phyloP scores from a whole-genome alignment of 2,113 vertebrate genomes.

The Ptyas mucosa region DNA sequence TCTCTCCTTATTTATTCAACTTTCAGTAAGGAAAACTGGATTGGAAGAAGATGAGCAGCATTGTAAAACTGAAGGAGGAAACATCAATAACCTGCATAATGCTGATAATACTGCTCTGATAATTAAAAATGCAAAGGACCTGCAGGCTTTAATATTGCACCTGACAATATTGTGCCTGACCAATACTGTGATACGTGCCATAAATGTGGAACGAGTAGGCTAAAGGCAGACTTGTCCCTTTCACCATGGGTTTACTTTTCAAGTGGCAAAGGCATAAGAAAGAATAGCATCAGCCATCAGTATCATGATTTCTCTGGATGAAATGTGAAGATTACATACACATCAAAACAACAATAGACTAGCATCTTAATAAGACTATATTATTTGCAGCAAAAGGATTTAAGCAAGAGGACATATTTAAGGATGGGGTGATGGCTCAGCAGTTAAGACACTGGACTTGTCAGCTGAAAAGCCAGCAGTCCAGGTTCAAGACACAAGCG shows the following conservation, averaged over 20 bases:
- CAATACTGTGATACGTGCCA: not conserved
- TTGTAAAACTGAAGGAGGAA: not conserved
- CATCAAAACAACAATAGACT: not conserved
- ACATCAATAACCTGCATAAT: not conserved
- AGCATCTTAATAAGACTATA: not conserved
- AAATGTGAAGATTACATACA: not conserved
- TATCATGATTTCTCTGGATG: not conserved
- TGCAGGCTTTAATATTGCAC: not conserved
- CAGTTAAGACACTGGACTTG: not conserved
- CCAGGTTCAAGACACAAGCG: not conserved
- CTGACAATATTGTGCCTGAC: not conserved
- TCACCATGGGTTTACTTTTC: not conserved
- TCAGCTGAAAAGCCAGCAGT: not conserved
- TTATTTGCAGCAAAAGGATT: not conserved
- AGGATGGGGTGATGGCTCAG: not conserved
- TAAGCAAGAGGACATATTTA: conserved; percentile 13
- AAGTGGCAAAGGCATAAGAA: not conserved
- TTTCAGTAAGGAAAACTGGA: not conserved
- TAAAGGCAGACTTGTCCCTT: not conserved
- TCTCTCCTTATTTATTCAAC: not conserved
- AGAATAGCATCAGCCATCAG: not conserved
- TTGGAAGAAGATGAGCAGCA: not conserved
- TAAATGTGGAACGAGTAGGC: not conserved
- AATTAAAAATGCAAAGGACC: not conserved
- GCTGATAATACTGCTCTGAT: not conserved